phyloP scores from a whole-genome alignment of 2,888 invertebrate species.

The Dioctria linearis region DNA sequence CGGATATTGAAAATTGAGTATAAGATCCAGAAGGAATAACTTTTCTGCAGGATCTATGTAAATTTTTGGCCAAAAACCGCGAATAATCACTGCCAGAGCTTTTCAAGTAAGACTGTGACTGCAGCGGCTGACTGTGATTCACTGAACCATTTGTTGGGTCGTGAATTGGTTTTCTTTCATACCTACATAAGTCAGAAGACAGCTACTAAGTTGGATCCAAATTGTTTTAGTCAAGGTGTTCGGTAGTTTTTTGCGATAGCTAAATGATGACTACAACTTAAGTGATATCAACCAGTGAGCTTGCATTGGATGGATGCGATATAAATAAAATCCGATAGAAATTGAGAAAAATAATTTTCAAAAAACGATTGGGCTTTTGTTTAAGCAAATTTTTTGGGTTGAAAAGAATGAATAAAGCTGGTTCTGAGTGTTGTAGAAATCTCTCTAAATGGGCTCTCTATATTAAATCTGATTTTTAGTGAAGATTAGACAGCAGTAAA shows the following conservation, averaged over 20 bases:
- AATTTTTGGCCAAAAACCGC: slow-evolving; percentile 30
- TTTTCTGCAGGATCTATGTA: neutral
- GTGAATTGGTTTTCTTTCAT: slow-evolving; percentile 57
- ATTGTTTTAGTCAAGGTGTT: slow-evolving; percentile 36
- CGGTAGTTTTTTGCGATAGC: slow-evolving; percentile 18
- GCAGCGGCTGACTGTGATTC: slow-evolving; percentile 55
- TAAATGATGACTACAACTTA: slow-evolving; percentile 18
- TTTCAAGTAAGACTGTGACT: slow-evolving; percentile 52
- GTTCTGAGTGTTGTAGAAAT: too few relatives aligned
- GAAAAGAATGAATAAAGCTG: too few relatives aligned
- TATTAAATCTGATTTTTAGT: too few relatives aligned
- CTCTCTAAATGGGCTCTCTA: too few relatives aligned
- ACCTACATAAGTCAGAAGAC: slow-evolving; percentile 4
- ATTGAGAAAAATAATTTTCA: neutral
- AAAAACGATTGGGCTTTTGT: too few relatives aligned
- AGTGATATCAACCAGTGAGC: slow-evolving; percentile 11
- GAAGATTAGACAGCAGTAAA: too few relatives aligned
- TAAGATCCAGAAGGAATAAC: too few relatives aligned
- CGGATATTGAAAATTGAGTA: neutral
- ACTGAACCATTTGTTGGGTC: slow-evolving; percentile 55
- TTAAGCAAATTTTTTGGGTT: too few relatives aligned
- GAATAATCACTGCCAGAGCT: neutral
- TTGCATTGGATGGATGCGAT: neutral
- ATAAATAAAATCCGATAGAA: neutral
- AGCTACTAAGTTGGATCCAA: slow-evolving; percentile 14